phyloP scores from a whole-genome alignment of 2,113 vertebrate species.

The Cyanoderma ruficeps region DNA sequence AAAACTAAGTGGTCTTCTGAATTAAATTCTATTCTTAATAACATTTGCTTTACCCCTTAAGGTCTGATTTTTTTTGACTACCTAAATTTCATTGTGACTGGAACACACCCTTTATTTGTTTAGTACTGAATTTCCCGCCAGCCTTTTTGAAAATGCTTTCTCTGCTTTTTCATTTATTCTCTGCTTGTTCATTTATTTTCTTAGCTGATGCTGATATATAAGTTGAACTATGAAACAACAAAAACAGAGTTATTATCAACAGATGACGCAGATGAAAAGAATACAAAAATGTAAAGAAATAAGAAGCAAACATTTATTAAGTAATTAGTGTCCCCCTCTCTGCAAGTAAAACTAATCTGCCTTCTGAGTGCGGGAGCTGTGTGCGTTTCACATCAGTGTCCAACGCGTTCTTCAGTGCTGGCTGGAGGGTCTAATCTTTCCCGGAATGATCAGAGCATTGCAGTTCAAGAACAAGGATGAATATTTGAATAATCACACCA shows the following conservation, averaged over 20 bases:
- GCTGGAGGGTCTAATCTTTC: constrained; percentile 73
- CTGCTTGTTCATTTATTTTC: neutral
- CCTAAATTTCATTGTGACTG: neutral
- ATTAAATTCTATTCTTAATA: neutral
- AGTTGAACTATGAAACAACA: neutral
- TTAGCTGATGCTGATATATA: neutral
- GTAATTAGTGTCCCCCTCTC: neutral
- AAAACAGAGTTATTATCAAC: neutral
- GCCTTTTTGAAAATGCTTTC: neutral
- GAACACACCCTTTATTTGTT: neutral
- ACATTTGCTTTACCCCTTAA: neutral
- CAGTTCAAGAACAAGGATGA: constrained; percentile 77
- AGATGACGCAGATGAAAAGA: neutral
- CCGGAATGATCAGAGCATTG: constrained; percentile 64
- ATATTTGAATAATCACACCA: constrained; percentile 80
- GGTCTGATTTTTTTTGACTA: neutral
- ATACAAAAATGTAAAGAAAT: neutral
- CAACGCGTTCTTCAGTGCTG: constrained; percentile 55
- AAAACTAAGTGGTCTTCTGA: neutral
- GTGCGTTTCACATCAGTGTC: constrained; percentile 53
- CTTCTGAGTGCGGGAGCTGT: neutral
- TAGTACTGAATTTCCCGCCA: neutral
- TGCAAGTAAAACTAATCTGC: constrained; percentile 56
- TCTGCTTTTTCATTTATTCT: neutral
- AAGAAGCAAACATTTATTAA: neutral